Conservation (phyloP, 2,797 vertebrate species). For the Sebastes umbrosus region DNA sequence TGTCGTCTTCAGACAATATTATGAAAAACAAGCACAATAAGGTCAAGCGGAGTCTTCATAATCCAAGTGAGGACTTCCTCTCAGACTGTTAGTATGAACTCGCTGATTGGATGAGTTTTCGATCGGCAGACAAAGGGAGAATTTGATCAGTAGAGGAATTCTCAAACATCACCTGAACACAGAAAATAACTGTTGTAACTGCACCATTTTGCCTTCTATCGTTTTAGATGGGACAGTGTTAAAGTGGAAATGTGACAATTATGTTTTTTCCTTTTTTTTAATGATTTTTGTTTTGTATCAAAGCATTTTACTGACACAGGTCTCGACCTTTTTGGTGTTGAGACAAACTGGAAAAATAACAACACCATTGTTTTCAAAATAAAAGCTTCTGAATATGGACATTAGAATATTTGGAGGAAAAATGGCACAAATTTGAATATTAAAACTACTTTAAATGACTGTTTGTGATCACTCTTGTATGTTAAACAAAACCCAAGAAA, state of each 20-base stretch:
- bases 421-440: not conserved
- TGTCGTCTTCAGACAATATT: not conserved
- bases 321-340: constrained; percentile 12
- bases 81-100: not conserved
- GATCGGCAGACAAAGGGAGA: not conserved
- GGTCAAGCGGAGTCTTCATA: constrained; percentile 15
- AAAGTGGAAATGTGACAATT: not conserved
- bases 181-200: not conserved
- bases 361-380: not conserved
- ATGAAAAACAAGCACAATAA: not conserved
- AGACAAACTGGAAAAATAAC: not conserved
- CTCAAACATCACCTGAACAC: not conserved
- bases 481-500: not conserved
- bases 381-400: not conserved
- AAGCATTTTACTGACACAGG: not conserved
- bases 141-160: not conserved
- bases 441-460: not conserved
- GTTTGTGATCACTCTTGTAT: not conserved
- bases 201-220: not conserved
- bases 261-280: too few species aligned
- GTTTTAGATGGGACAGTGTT: not conserved
- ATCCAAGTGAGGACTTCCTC: constrained; percentile 2
- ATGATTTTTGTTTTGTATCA: constrained; percentile 26
- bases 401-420: not conserved
- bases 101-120: not conserved